A percentile compares a stretch with the other conserved stretches of the same genome.
These are phyloP conservation scores for Bufo gargarizans DNA, from an alignment of 2,113 vertebrate genomes.

Conservation along the genomic window DNA sequence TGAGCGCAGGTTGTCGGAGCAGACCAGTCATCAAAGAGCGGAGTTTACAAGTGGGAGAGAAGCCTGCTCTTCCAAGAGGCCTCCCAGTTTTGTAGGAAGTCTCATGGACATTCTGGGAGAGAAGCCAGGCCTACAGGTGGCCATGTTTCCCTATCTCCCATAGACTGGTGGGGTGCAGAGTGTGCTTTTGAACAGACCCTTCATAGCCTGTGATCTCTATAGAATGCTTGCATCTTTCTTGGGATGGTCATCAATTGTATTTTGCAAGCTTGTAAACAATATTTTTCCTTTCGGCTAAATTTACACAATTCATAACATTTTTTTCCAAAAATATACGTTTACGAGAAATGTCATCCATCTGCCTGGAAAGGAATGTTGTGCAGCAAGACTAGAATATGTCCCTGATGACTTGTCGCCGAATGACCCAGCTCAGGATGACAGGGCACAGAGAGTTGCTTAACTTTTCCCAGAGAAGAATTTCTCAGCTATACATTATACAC, in stretches of 20 bases:
- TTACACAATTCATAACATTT: neutral
- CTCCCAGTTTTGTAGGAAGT: no score
- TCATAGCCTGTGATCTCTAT: no score
- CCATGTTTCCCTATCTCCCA: no score
- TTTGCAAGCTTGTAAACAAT: neutral
- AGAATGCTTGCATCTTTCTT: no score
- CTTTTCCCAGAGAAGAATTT: slow-evolving; percentile 3
- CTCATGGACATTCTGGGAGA: no score
- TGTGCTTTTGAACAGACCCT: no score
- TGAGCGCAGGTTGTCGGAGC: no score
- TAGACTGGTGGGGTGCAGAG: no score
- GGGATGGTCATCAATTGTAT: neutral
- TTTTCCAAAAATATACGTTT: neutral
- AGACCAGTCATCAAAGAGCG: no score
- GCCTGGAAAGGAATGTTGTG: neutral
- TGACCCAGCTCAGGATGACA: slow-evolving; percentile 33
- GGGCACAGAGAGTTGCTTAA: slow-evolving; percentile 3
- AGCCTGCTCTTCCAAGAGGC: no score
- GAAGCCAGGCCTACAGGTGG: no score
- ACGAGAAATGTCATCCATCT: neutral
- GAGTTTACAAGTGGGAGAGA: no score
- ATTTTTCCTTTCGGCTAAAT: neutral
- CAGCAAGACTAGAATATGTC: neutral
- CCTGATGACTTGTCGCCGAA: neutral
- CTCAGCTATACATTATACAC: neutral